Base-by-base conservation (phyloP, 2,113 vertebrate genomes). In the Scophthalmus maximus region DNA sequence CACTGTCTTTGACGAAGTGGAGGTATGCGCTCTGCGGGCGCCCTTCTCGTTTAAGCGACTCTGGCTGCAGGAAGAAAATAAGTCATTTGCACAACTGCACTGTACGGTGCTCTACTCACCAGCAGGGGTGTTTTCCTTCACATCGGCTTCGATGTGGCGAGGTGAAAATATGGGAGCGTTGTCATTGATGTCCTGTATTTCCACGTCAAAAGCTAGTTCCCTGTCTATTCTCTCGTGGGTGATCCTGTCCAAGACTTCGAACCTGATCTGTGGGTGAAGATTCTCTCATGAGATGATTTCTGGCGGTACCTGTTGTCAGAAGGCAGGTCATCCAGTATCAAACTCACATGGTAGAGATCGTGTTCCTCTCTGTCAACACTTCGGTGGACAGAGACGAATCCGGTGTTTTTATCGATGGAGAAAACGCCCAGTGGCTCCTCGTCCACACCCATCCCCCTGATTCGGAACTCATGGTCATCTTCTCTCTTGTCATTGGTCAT, bases 171-270 rank as follows among this genome's bases (percentile, higher is more conserved):
- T 6, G 0, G 95, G 95, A 0, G 84, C 4, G 0, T 96, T 96
- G 76, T 96, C 95, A 66, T 96, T 97, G 58, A 93, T 71, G 52
- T 97, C 95, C 4, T 64, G 62, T 69, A 97, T 50, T 3, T 84
- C 86, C 3, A 96, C 73, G 10, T 87, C 90, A 91, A 97, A 94
- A 36, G 92, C 68, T 1, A 97, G 85, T 12, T 93, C 88, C 4
- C 0, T 76, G 76, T 95, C 95, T 20, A 94, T 7, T 0, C 0
- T 0, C 0, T 2, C 0, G 0, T 8, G 32, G 0, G 82, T 91
- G 0, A 0, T 0, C 38, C 1, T 76, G 36, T 88, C 2, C 1
- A 34, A 17, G 9, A 92, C 73, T 60, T 96, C 83, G 57, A 95
- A 95, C 36, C 75, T 76, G 61, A 98, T 87, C 95, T 96, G 83